Evolutionary conservation across 2,888 invertebrate genomes (phyloP).

Genomic region (Adelognathus sp.): DNA sequence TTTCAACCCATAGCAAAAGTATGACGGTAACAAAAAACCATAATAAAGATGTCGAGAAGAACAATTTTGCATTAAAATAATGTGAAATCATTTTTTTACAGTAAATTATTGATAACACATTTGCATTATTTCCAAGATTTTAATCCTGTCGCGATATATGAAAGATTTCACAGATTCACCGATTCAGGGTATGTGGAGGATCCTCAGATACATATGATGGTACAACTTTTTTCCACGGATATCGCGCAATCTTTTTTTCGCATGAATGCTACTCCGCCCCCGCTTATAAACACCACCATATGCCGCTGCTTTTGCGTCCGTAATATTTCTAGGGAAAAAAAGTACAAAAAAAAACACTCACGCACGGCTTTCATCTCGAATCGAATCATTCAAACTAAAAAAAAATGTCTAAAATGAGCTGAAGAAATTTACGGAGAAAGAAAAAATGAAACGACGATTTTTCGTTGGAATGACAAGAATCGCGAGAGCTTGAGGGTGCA

Average conservation of each 20-base stretch:
- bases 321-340: slow-evolving; percentile 9
- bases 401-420: slow-evolving; percentile 46
- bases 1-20: no score
- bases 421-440: slow-evolving; percentile 34
- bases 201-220: no score
- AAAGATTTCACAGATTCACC: no score
- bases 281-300: slow-evolving; percentile 34
- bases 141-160: no score
- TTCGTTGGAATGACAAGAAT: slow-evolving; percentile 54
- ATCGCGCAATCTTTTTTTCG: not conserved
- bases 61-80: no score
- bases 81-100: no score
- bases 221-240: not conserved
- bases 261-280: slow-evolving; percentile 19
- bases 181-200: no score
- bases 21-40: no score
- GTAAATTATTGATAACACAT: no score
- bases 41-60: no score
- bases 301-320: slow-evolving; percentile 38
- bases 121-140: no score
- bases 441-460: slow-evolving; percentile 27
- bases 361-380: slow-evolving; percentile 61
- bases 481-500: slow-evolving; percentile 52
- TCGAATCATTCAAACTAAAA: slow-evolving; percentile 62
- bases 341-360: slow-evolving; percentile 26